Base-by-base conservation (phyloP, 2,113 vertebrate species). In the Crotalus horridus region DNA sequence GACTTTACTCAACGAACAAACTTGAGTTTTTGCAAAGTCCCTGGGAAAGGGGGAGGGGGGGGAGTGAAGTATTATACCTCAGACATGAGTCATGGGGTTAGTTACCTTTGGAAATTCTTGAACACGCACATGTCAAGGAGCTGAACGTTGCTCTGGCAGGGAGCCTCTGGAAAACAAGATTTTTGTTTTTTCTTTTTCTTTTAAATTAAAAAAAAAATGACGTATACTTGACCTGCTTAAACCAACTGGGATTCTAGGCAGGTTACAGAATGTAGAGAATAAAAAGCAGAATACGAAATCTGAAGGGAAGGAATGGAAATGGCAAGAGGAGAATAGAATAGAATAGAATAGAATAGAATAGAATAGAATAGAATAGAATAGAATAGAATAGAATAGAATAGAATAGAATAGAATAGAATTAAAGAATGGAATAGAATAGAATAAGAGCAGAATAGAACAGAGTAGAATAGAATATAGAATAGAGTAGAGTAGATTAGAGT, bases 21-120 rank as follows among this genome's bases (percentile, higher is more conserved):
- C 93, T 23, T 6, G 0, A 46, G 51, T 39, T 90, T 56, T 95
- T 54, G 59, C 59, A 64, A 64, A n/a, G 58, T 87, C 4, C 3
- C 26, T 23, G 64, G 64, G n/a, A 33, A 69, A 17, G 4, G 1
- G 29, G 29, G 29, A 1, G 4, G 0, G 1, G 1, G 24, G 3
- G 15, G 2, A 33, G n/a, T 74, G 53, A 23, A 39, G 43, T 51
- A 39, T 23, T 54, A 90, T n/a, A 74, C 26, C 51, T 64, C 48
- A 15, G 53, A 48, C 12, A 7, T 46, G 81, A 85, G 15, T 26
- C 59, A 58, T 90, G 89, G 43, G 5, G n/a, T 20, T 11, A 6
- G 33, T 85, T 93, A 8, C 61, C 59, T 93, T n/a, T 93, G 4
- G 3, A 0, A 0, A 0, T 69, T 46, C 54, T 17, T 85, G 8